A percentile compares a stretch with the other conserved stretches of the same genome.
These are phyloP conservation scores for Archips xylosteana DNA, from an alignment of 2,888 invertebrate genomes.

Conservation along the genomic window DNA sequence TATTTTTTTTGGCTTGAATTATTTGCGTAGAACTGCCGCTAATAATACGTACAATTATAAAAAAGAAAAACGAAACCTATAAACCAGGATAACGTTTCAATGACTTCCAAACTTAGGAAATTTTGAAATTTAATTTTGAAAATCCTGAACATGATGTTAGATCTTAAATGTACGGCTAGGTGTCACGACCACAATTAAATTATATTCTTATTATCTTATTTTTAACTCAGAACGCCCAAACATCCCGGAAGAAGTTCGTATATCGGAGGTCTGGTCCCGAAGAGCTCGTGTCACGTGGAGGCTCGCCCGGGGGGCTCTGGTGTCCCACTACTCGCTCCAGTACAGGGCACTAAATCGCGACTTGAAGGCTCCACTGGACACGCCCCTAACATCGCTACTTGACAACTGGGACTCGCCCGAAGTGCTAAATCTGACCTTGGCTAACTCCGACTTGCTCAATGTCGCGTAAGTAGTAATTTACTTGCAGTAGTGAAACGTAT, in stretches of 20 bases:
- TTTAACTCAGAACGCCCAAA: conserved; percentile 70
- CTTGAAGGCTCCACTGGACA: conserved; percentile 67
- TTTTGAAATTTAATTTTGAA: too few relatives aligned
- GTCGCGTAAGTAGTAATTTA: conserved; percentile 68
- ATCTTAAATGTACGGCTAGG: too few relatives aligned
- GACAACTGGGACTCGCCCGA: conserved; percentile 77
- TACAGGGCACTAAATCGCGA: conserved; percentile 73
- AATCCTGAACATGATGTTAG: too few relatives aligned
- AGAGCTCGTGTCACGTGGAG: conserved; percentile 78
- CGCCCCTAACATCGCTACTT: conserved; percentile 70
- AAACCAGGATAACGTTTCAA: too few relatives aligned
- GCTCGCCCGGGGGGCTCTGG: conserved; percentile 71
- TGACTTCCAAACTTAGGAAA: too few relatives aligned
- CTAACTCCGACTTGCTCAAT: conserved; percentile 77
- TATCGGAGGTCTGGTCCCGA: conserved; percentile 80
- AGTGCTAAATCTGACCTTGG: conserved; percentile 74
- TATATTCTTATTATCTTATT: conserved; percentile 19
- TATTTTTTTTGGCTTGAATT: too few relatives aligned
- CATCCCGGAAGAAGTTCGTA: conserved; percentile 76
- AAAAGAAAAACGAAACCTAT: too few relatives aligned
- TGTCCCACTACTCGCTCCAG: conserved; percentile 77
- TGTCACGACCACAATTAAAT: background rate
- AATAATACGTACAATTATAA: too few relatives aligned
- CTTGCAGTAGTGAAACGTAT: background rate
- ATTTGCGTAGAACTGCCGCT: too few relatives aligned